Conservation (phyloP, 92 coral and sea anemone species). For the Diadumene lineata region DNA sequence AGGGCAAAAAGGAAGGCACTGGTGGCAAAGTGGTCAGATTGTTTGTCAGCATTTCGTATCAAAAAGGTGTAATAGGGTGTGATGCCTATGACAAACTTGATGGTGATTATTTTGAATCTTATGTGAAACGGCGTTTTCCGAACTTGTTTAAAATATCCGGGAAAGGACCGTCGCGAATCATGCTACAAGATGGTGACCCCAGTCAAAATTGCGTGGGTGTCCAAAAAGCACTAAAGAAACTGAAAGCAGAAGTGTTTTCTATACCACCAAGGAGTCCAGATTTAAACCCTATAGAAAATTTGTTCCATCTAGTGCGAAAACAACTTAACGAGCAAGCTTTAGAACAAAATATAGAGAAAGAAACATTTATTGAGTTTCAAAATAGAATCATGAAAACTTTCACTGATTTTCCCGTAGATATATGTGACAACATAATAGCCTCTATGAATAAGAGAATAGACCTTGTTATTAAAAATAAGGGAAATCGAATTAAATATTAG, state of each 20-base stretch:
- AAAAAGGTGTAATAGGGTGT: slow-evolving; percentile 29
- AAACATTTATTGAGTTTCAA: slow-evolving; percentile 31
- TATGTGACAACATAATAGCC: slow-evolving; percentile 17
- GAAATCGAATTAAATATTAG: background rate
- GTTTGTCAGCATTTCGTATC: slow-evolving; percentile 34
- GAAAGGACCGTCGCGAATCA: background rate
- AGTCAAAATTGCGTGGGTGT: slow-evolving; percentile 26
- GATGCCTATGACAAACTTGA: slow-evolving; percentile 33
- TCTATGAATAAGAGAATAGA: slow-evolving; percentile 36
- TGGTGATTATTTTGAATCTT: slow-evolving; percentile 27
- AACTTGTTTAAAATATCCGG: background rate
- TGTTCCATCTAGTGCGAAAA: slow-evolving; percentile 24
- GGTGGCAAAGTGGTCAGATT: slow-evolving; percentile 35
- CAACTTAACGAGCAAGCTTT: slow-evolving; percentile 24
- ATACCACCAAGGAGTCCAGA: slow-evolving; percentile 43
- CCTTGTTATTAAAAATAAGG: slow-evolving; percentile 14
- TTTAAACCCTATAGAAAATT: slow-evolving; percentile 41
- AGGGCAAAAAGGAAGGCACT: slow-evolving; percentile 47
- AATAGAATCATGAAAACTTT: slow-evolving; percentile 14
- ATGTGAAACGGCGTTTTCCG: background rate
- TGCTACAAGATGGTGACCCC: slow-evolving; percentile 34
- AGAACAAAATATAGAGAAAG: slow-evolving; percentile 4
- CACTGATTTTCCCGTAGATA: background rate
- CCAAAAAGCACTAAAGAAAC: background rate
- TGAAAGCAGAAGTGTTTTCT: background rate